Conservation (phyloP, 2,888 invertebrate genomes). For the Epirrhoe alternata region DNA sequence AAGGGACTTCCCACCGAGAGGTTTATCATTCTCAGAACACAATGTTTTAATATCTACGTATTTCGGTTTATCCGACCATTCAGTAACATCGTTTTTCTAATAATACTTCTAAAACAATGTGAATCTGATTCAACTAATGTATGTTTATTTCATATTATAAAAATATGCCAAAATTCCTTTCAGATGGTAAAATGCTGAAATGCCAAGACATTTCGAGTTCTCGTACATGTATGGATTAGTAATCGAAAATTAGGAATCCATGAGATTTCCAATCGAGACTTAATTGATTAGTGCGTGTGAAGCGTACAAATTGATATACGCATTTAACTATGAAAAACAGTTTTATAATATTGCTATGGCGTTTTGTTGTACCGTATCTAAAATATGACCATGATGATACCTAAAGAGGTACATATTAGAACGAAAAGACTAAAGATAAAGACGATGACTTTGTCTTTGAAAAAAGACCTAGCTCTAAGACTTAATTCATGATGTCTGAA, state of each 20-base stretch:
- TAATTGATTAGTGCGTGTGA: slow-evolving; percentile 65
- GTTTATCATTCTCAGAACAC: background rate
- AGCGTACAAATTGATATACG: slow-evolving; percentile 61
- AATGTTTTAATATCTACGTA: background rate
- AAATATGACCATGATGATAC: background rate
- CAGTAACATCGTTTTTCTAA: background rate
- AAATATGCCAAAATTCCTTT: too few species aligned
- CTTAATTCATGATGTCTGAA: too few species aligned
- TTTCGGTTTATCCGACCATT: background rate
- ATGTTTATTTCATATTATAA: too few species aligned
- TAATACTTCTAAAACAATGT: background rate
- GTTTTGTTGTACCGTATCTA: background rate
- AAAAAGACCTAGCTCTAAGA: too few species aligned
- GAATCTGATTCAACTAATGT: too few species aligned
- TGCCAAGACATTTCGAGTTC: too few species aligned
- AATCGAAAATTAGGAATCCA: slow-evolving; percentile 48
- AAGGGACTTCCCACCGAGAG: background rate
- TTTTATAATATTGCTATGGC: slow-evolving; percentile 18
- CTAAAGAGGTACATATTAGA: too few species aligned
- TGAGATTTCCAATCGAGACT: slow-evolving; percentile 58
- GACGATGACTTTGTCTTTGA: too few species aligned
- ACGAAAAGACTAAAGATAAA: too few species aligned
- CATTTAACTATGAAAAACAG: slow-evolving; percentile 50
- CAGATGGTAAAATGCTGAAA: too few species aligned
- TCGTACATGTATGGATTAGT: background rate